Base-by-base conservation (phyloP, 64 coral and sea anemone genomes). In the Montipora sp. region DNA sequence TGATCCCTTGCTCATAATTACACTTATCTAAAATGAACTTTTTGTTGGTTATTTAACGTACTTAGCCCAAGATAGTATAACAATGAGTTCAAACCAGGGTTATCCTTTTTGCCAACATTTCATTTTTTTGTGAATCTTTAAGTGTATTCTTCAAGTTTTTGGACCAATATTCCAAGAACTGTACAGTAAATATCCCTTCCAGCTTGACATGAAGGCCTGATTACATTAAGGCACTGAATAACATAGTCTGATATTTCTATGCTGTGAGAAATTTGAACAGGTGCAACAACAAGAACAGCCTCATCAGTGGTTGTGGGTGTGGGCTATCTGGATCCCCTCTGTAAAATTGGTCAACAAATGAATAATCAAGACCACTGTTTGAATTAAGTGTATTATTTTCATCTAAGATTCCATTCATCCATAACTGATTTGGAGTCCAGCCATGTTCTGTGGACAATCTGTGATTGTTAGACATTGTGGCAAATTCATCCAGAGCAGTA, bases 381-480 rank as follows among this genome's bases (percentile, higher is more conserved):
- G 45, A 21, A 74, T 80, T 92, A 48, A 77, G 73, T 77, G 90
- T 79, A 74, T 83, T 60, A 79, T 75, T 74, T 77, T 81, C 48
- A 83, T 83, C 21, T 48, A 91, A 79, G 15, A 91, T 19, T 75
- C 90, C 79, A 74, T 83, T 91, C 19, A 47, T 14, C 80, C 78
- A 73, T 91, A 83, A 74, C 68, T 83, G 90, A 73, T 75, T 83
- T 22, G 78, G 78, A 48, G 78, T 91, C 78, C 79, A 92, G 13
- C 65, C 76, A 91, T 92, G 80, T 27, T 84, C 90, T 19, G 80
- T 84, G 51, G 90, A 84, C 36, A 92, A 65, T 36, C 71, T 92
- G 8, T 92, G 90, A 85, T 92, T 92, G 65, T 92, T 92, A 63
- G 75, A 92, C 90, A 92, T 92, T 58, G 66, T 69, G 16, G 65